Percentiles rank a stretch among this genome's conserved stretches.
Conservation (phyloP, 2,113 vertebrate species). For the Tragelaphus buxtoni region DNA sequence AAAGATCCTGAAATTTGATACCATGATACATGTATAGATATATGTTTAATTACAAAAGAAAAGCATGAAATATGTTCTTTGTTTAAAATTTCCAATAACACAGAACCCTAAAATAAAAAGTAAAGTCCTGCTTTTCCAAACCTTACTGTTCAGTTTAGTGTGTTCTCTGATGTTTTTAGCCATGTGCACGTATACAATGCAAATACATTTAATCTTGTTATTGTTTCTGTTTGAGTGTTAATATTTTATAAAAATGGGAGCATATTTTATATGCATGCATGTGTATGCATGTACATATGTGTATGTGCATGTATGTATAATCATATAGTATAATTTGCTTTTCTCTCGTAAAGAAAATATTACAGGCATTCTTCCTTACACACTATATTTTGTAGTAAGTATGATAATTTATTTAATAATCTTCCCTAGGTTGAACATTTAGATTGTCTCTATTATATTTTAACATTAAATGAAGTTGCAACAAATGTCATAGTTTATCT, state of each 20-base stretch:
- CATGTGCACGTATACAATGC: background rate
- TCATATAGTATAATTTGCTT: background rate
- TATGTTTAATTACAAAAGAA: background rate
- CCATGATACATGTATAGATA: background rate
- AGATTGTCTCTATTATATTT: background rate
- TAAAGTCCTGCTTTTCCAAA: background rate
- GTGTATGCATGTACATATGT: background rate
- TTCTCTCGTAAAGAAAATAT: background rate
- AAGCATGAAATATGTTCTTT: background rate
- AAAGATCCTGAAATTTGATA: background rate
- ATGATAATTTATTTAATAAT: background rate
- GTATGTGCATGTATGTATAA: fast-evolving
- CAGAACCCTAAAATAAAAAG: background rate
- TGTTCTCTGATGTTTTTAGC: background rate
- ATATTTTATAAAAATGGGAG: background rate
- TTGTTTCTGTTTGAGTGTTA: background rate
- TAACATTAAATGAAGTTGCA: background rate
- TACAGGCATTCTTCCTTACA: background rate
- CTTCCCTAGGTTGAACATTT: background rate
- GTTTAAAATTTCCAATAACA: background rate
- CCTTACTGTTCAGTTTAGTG: background rate
- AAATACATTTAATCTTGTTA: background rate
- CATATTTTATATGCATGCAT: background rate
- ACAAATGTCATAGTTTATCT: background rate
- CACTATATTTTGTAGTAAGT: background rate